Base-by-base conservation (phyloP, 2,797 vertebrate genomes). In the Masticophis lateralis region DNA sequence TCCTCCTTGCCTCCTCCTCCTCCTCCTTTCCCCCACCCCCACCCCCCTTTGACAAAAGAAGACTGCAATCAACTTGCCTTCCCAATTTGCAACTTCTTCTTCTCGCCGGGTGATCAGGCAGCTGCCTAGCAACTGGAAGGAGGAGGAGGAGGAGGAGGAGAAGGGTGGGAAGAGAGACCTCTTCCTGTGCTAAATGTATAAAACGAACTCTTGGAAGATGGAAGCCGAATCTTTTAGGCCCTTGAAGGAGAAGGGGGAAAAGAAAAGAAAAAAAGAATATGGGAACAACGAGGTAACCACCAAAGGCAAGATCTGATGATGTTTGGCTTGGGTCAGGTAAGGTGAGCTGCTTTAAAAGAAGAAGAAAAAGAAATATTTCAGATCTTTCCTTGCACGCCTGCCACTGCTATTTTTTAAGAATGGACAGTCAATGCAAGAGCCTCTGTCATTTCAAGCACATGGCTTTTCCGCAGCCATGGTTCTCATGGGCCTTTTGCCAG, bases 101-200 rank as follows among this genome's bases (percentile, higher is more conserved):
- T 79, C 3, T 0, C 0, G 2, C 43, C 7, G 14, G 9, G 63
- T 56, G 1, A 1, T 7, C 0, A 0, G 47, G 87, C 55, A 57
- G 69, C 93, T 90, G 86, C 96, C 95, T 93, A 10, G 96, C 95
- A 94, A 94, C 94, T 86, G 43, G 22, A 69, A 66, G 28, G 63
- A 20, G 66, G 10, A 74, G 63, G 63, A 63, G 63, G 63, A 18
- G 69, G 10, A 79, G 86, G 37, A 74, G 69, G 74, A 37, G 32
- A 32, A 79, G 7, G 69, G 37, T 16, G 14, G 14, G 5, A 79
- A 20, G 8, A 74, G 66, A 79, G 32, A 79, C 7, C 69, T 37
- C 69, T 79, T 43, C 18, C 3, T 37, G 69, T 20, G 69, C 32
- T 43, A 56, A 56, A 83, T 53, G 11, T 28, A 11, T 27, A 14